Base-by-base conservation (phyloP, 1,140 invertebrate species). In the Sycophaga agraensis region DNA sequence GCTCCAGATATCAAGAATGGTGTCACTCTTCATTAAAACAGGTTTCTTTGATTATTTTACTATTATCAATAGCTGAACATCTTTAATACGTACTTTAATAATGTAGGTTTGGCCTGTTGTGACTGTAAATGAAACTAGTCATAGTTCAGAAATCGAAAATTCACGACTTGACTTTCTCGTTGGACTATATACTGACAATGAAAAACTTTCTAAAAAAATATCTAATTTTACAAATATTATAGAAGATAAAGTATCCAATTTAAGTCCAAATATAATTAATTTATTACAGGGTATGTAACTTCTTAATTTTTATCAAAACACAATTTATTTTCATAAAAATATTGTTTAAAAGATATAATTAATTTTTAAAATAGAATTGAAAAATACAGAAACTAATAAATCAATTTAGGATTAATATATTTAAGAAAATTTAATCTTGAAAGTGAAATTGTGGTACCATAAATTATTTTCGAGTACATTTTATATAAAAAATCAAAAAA, bases 1-100 rank as follows among this genome's bases (percentile, higher is more conserved):
- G 93, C 21, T 85, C 90, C 24, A 85, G 93, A 66, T 91, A 91
- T 75, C 79, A 82, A 22, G 84, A 84, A 14, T 96, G 91, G 91
- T 82, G 87, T 22, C 73, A 79, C 35, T 75, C 71, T 61, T 72
- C 75, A 6, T 59, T 84, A 17, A 75, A 76, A 60, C 72, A 79
- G 65, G 73, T 75, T 69, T 45, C 19, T 53, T n/a, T 51, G 2
- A 14, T 35, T 19, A 19, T 21, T 17, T 39, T 39, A 22, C 17
- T 4, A 21, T 43, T 35, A 21, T 19, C 11, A 19, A 19, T 35
- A 31, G 11, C 28, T 31, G 28, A 6, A 35, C 1, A 19, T 16
- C 26, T 24, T 24, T 5, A 22, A 39, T 53, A 9, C 1, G 3
- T 35, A 39, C 22, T 2, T n/a, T 37, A 8, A 37, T 53, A 26